Evolutionary conservation across 2,797 vertebrate species (phyloP), one percentile per base, ranked within the genome.

Genomic region (Myripristis jacobus): DNA sequence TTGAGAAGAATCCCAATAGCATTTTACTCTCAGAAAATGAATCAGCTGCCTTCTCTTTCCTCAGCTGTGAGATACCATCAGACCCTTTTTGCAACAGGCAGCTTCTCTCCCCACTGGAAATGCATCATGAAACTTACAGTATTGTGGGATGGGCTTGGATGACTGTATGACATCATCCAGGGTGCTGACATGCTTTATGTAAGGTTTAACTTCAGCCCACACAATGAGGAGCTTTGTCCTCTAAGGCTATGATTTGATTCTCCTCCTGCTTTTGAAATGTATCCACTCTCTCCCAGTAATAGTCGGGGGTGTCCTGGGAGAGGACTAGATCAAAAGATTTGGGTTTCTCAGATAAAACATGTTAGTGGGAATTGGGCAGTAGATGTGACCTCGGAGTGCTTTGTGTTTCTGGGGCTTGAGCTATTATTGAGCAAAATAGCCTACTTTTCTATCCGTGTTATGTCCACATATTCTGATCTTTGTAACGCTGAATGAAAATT

Each of bases 121-220:
- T 31, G 31, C 21, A 50, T 9, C 16, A 31, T 21, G 51, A 41
- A 59, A 18, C n/a, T 46, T 29, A 1, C 34, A 52, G 59, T 47
- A 16, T 6, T 52, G 46, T 2, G 34, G 36, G 55, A 31, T 18
- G 51, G n/a, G 29, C 29, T 21, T 51, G 19, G 12, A 21, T 43
- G 66, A 48, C 27, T 58, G 10, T 31, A 69, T 75, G 22, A 73
- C 43, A 3, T 56, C 44, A 52, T 52, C 13, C 41, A 43, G 41
- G 13, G 41, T 60, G 54, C 66, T 66, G 18, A 71, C 55, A 48
- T 65, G 50, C 36, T 63, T 70, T 78, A 84, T 75, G 62, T 78
- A 43, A 75, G 65, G 54, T 75, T 56, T 67, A 57, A 60, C 58
- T 25, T n/a, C 16, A 50, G 47, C 67, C 70, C 52, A 61, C 72